Evolutionary conservation across 1,140 invertebrate species (phyloP), one percentile per base, ranked within the genome.

Genomic region (Phortica variegata): DNA sequence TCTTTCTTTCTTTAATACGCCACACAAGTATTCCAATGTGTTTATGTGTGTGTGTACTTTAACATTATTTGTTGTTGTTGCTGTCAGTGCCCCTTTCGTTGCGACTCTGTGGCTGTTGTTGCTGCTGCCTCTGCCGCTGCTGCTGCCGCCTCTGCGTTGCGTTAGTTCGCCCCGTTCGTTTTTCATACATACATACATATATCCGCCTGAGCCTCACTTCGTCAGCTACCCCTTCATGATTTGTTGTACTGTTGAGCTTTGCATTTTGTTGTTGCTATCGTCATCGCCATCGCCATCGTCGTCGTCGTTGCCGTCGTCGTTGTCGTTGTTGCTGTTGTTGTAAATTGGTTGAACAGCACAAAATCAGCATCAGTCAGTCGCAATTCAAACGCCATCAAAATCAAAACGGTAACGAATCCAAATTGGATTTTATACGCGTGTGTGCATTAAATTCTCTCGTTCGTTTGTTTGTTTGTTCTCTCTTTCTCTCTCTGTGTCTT

Each of bases 311-410:
- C 16, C 44, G 37, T 8, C 23, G 33, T 19, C 20, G 21, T 26
- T 40, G 37, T 43, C 47, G 33, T 36, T 32, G 36, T 39, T 50
- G 40, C 48, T 50, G 40, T 48, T 37, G 29, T 45, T 56, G 52
- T 52, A 47, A 47, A 54, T 50, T 43, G 39, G 39, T 39, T 42
- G 46, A 32, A 32, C 48, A 59, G 43, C 18, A 56, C 65, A 54
- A 47, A 47, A 56, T 66, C 63, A 66, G 61, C 54, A 49, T 62
- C 62, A 58, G 61, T 65, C 63, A 66, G 63, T 66, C 63, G 63
- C 63, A 66, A 66, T 68, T 65, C 62, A 65, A 66, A 63, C 63
- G 63, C 63, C 63, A 68, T 66, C 63, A 66, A 66, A 68, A 66
- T 66, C 63, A 68, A 66, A 66, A 66, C 62, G 62, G 62, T 66